Evolutionary conservation across 2,113 vertebrate genomes (phyloP), one percentile per base, ranked within the genome.

Genomic region (Silurus glanis): DNA sequence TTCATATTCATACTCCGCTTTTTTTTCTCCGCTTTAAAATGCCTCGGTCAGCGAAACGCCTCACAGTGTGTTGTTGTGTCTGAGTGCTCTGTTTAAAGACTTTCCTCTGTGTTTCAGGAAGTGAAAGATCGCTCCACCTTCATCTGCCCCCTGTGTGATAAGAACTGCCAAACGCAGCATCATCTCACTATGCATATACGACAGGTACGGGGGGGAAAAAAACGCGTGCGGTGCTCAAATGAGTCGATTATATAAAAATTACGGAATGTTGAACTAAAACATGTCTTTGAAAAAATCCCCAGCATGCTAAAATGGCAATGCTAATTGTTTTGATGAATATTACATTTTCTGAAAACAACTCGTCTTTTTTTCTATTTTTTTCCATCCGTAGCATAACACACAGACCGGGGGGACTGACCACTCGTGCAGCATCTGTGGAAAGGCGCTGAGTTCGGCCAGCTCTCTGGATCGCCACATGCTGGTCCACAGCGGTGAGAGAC

Each of bases 391-490:
- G 97, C 98, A 99, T 93, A 99, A 99, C 91, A 95, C 96, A 0
- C 97, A 99, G 94, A 95, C 94, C 17, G 97, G 97, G 83, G 96
- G 96, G 14, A 96, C 95, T 4, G 97, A 98, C 90, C 98, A 99
- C 94, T 96, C 97, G n/a, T 99, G 98, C 95, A 98, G 98, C 94
- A 98, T 99, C 95, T 99, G 98, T 28, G 97, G 97, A 88, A 99
- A 99, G 92, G 97, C 98, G 9, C 93, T 99, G 92, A 99, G 97
- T 94, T 99, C 98, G 0, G 98, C 98, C 66, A 99, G 97, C 90
- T 99, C 97, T 66, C 95, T 99, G 83, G 98, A 99, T 94, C 94
- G 98, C 79, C 98, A 99, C 95, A 99, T 99, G 98, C 93, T 99
- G 93, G 98, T 99, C 25, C 98, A 99, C 94, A 99, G 98, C 83